Conservation (phyloP, 2,113 vertebrate genomes). For the Embiotoca jacksoni region DNA sequence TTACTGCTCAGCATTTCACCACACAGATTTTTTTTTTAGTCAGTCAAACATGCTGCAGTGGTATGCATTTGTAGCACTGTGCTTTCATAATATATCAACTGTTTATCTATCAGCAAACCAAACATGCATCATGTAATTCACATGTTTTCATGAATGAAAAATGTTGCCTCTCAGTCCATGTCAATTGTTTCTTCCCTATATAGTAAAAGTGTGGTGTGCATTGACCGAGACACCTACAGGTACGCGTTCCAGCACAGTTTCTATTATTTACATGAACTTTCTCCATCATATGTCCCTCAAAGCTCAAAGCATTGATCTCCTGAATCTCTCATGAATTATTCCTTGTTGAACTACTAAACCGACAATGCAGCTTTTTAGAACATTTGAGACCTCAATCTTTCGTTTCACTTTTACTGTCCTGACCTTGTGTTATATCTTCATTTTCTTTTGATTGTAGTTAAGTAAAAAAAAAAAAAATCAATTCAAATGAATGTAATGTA, state of each 20-base stretch:
- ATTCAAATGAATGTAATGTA: too few relatives aligned
- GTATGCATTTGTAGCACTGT: neutral
- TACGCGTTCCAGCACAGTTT: constrained; percentile 47
- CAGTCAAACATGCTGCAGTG: neutral
- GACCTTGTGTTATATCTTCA: neutral
- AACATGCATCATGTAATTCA: constrained; percentile 2
- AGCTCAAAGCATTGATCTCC: neutral
- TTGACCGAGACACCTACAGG: constrained; percentile 91
- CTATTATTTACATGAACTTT: neutral
- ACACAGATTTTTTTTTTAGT: neutral
- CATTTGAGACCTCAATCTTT: neutral
- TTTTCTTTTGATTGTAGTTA: too few relatives aligned
- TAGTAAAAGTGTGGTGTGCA: constrained; percentile 87
- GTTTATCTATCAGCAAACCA: neutral
- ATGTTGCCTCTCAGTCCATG: neutral
- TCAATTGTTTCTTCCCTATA: constrained; percentile 35
- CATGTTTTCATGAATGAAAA: constrained; percentile 36
- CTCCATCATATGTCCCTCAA: neutral
- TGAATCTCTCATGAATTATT: neutral
- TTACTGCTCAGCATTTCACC: constrained; percentile 21
- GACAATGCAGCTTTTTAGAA: neutral
- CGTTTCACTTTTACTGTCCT: neutral
- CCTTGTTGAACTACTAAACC: neutral
- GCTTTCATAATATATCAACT: constrained; percentile 16
- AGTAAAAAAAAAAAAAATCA: too few relatives aligned